These are phyloP conservation scores for Hydractinia symbiolongicarpus DNA, from an alignment of 30 jellyfish, hydroid and myxozoan genomes.

Conservation along the genomic window DNA sequence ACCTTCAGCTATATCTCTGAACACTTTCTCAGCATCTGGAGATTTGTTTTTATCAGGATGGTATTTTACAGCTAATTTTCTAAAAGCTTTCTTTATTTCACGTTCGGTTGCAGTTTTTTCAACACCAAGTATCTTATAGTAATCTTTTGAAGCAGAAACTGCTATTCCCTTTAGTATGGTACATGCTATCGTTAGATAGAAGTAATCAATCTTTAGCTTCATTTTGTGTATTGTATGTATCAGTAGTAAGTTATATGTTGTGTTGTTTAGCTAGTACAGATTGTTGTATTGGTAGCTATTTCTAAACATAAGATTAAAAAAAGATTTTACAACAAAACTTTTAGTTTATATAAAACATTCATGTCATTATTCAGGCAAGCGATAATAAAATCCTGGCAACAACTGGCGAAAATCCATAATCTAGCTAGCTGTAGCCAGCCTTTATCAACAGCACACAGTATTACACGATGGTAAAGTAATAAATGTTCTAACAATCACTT, in stretches of 20 bases:
- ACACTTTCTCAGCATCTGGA: slow-evolving; percentile 69
- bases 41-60: slow-evolving; percentile 93
- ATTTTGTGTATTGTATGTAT: background rate
- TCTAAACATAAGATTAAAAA: too few species aligned
- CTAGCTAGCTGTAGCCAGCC: too few species aligned
- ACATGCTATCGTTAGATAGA: slow-evolving; percentile 21
- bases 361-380: too few species aligned
- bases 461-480: too few species aligned
- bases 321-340: too few species aligned
- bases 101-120: slow-evolving; percentile 74
- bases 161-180: slow-evolving; percentile 1
- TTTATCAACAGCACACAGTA: too few species aligned
- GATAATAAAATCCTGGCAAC: too few species aligned
- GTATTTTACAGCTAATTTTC: slow-evolving; percentile 85
- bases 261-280: too few species aligned
- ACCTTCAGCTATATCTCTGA: slow-evolving; percentile 97
- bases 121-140: slow-evolving; percentile 81
- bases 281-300: too few species aligned
- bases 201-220: slow-evolving; percentile 20
- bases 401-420: too few species aligned
- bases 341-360: too few species aligned
- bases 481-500: too few species aligned
- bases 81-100: slow-evolving; percentile 78
- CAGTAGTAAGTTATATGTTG: background rate
- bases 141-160: slow-evolving; percentile 63